Evolutionary conservation across 92 coral and sea anemone genomes (phyloP), one percentile per base, ranked within the genome.

Genomic region (Heliopora coerulea): DNA sequence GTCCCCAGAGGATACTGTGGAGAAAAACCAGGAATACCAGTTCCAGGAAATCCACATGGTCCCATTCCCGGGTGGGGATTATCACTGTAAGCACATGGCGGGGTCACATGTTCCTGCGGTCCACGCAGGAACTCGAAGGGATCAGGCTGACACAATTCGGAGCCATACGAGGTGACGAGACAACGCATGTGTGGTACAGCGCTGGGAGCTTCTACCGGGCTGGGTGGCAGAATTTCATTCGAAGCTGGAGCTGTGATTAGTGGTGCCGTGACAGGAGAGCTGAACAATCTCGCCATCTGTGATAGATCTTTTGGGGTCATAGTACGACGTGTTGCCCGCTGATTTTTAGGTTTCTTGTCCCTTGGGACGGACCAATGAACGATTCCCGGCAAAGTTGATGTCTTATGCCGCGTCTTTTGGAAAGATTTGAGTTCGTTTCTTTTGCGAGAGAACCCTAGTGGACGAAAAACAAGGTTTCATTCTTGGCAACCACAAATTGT

Each of bases 11-110:
- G 77, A 70, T 30, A 70, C 33, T 70, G 62, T 1, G 77, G 77
- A 50, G 31, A 63, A 70, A 70, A 70, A 4, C 77, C 77, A 12
- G 77, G 77, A 31, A 70, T 70, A 30, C 63, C 63, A 17, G 77
- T 70, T n/a, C 77, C 77, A 31, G 77, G 63, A 41, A 70, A 70
- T 11, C 77, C 77, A 31, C 77, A 70, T 5, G 77, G 77, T 12
- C 77, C 77, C n/a, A 70, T 19, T 57, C 77, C 77, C n/a, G 62
- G 77, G 30, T 52, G 62, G 1, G 62, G 62, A 26, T 70, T 30
- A 50, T 54, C 74, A 48, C 3, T 1, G 48, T 3, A 18, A 11
- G 63, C n/a, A 58, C 76, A 69, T 18, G 76, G 76, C 0, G 76
- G 76, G 3, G 28, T 3, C 8, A 1, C 9, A 1, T 6, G 30